These are phyloP conservation scores for Siniperca obscura DNA, from an alignment of 2,797 vertebrate genomes.

Conservation along the genomic window DNA sequence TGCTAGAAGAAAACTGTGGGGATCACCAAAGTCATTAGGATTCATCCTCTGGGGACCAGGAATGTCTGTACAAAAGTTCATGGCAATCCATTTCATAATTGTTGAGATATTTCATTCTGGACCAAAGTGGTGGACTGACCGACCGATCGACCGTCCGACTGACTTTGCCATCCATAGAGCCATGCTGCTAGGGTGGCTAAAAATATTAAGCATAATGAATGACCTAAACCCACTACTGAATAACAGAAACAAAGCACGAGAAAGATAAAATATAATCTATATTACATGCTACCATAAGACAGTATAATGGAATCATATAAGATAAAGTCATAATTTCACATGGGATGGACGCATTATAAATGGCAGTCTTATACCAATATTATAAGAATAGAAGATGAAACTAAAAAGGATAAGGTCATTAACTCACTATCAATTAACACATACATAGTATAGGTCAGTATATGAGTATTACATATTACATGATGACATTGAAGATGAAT, in stretches of 20 bases:
- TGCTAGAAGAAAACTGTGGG: neutral
- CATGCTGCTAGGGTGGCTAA: too few species aligned
- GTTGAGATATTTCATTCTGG: neutral
- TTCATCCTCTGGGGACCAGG: constrained; percentile 9
- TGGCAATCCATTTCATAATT: neutral
- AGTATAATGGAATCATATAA: constrained; percentile 20
- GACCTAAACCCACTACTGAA: neutral
- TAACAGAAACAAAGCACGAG: neutral
- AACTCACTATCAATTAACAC: constrained; percentile 8
- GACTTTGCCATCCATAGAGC: neutral
- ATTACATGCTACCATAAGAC: neutral
- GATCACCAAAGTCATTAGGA: too few species aligned
- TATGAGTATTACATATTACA: constrained; percentile 6
- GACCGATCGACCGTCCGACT: neutral
- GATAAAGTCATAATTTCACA: constrained; percentile 19
- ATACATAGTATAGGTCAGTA: neutral
- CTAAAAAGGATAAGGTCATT: constrained; percentile 30
- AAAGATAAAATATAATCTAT: neutral
- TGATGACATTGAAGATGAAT: constrained; percentile 16
- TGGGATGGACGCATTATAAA: constrained; percentile 13
- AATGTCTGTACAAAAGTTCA: neutral
- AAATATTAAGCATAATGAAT: neutral
- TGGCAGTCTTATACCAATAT: neutral
- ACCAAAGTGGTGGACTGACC: neutral
- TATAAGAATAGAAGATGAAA: constrained; percentile 9